A percentile compares a stretch with the other conserved stretches of the same genome.
Conservation (phyloP, 2,888 invertebrate genomes). For the Proisotoma minuta region DNA sequence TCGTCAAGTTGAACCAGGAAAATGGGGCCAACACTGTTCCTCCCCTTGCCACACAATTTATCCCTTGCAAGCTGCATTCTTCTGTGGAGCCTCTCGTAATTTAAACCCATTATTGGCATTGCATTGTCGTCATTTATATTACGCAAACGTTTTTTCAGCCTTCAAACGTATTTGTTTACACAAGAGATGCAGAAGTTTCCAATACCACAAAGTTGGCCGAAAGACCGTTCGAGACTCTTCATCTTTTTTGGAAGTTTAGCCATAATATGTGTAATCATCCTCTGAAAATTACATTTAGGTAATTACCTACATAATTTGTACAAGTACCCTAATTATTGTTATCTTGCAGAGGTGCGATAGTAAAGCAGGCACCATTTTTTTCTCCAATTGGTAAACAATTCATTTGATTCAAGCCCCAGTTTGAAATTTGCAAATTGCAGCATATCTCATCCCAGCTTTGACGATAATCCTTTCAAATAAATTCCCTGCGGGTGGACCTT, state of each 20-base stretch:
- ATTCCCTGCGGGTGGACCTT: background rate
- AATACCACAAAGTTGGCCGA: background rate
- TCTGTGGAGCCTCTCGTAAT: background rate
- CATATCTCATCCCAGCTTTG: background rate
- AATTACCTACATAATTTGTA: background rate
- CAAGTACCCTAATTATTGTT: background rate
- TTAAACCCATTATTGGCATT: background rate
- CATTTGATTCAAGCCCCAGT: too few relatives aligned
- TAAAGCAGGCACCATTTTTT: too few relatives aligned
- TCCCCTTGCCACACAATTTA: background rate
- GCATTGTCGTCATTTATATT: background rate
- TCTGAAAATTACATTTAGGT: background rate
- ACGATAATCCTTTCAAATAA: background rate
- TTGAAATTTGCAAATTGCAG: too few relatives aligned
- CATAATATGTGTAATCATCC: background rate
- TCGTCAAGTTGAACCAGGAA: background rate
- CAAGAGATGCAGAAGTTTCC: background rate
- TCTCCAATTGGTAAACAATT: too few relatives aligned
- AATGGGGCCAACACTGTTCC: background rate
- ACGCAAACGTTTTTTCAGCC: background rate
- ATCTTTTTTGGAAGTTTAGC: background rate
- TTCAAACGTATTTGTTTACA: background rate
- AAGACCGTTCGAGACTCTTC: background rate
- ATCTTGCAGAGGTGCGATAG: background rate
- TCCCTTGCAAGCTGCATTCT: background rate